Evolutionary conservation across 2,113 vertebrate genomes (phyloP).

Genomic region (Pelusios castaneus): DNA sequence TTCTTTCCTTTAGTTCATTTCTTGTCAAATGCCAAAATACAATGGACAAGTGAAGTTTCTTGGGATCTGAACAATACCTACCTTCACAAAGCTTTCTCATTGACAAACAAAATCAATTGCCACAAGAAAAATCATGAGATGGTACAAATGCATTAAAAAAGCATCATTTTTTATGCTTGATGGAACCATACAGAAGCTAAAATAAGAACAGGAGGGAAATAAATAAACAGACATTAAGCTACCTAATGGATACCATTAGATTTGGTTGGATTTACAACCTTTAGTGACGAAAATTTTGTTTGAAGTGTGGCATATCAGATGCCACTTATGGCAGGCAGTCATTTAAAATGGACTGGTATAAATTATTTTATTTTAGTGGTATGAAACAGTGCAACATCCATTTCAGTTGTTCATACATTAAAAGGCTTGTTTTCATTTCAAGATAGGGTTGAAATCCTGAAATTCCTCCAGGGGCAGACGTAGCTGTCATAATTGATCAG

Average conservation of each 20-base stretch:
- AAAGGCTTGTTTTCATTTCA: conserved; percentile 25
- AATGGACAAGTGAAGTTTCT: conserved; percentile 42
- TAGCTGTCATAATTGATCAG: not conserved
- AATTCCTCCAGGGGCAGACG: not conserved
- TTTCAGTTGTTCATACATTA: not conserved
- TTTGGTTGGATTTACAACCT: conserved; percentile 13
- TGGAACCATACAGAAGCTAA: conserved; percentile 51
- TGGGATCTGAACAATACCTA: conserved; percentile 6
- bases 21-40: conserved; percentile 49
- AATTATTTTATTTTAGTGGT: not conserved
- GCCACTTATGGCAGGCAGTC: not conserved
- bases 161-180: conserved; percentile 41
- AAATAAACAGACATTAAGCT: conserved; percentile 5
- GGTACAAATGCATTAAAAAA: conserved; percentile 43
- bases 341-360: not conserved
- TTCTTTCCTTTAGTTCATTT: conserved; percentile 49
- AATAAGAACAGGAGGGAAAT: not conserved
- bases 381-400: not conserved
- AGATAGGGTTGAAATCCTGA: not conserved
- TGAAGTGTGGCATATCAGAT: not conserved
- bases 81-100: conserved; percentile 3
- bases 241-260: not conserved
- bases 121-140: conserved; percentile 36
- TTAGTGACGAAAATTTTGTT: not conserved
- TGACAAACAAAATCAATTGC: conserved; percentile 39